Evolutionary conservation across 2,113 vertebrate genomes (phyloP).

Genomic region (Hystrix brachyura): DNA sequence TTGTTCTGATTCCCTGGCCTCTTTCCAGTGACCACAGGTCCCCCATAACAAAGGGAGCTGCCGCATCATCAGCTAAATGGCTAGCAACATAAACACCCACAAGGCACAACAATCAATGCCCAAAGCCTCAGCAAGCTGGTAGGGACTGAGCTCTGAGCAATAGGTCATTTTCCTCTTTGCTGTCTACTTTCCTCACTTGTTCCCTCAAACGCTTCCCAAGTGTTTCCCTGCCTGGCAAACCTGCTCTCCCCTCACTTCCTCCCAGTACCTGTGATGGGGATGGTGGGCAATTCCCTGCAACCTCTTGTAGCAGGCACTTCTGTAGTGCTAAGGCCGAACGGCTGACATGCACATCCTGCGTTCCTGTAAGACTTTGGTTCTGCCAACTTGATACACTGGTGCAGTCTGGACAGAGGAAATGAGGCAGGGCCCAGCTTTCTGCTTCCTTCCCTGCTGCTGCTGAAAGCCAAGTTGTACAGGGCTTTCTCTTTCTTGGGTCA

Average conservation of each 20-base stretch:
- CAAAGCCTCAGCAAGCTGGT: background rate
- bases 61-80: background rate
- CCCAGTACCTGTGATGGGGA: background rate
- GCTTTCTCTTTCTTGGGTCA: background rate
- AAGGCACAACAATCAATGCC: fast-evolving
- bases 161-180: background rate
- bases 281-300: fast-evolving
- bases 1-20: background rate
- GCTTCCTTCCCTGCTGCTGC: background rate
- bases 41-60: background rate
- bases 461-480: background rate
- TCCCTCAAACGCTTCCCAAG: background rate
- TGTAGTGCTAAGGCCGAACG: fast-evolving
- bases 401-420: background rate
- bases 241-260: background rate
- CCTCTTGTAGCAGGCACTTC: background rate
- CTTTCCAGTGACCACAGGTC: background rate
- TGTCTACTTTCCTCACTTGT: background rate
- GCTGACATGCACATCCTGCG: too few relatives aligned
- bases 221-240: background rate
- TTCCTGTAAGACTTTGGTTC: background rate
- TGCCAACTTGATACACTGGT: too few relatives aligned
- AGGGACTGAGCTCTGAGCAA: background rate
- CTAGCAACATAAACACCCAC: background rate
- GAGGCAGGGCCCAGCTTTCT: background rate